Evolutionary conservation across 1,140 invertebrate genomes (phyloP).

Genomic region (Heliconius hermathena): DNA sequence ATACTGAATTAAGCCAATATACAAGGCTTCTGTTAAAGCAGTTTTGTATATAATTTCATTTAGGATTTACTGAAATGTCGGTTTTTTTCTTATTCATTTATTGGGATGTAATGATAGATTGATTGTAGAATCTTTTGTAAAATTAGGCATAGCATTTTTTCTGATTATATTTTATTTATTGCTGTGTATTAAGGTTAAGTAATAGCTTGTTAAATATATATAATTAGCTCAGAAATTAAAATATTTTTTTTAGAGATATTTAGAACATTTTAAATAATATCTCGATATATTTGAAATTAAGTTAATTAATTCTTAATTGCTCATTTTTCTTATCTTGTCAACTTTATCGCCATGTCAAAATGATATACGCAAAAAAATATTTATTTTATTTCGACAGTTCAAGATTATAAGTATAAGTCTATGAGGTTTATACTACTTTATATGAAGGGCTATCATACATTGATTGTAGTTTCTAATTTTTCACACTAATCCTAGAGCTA

Average conservation of each 20-base stretch:
- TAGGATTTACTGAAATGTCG: not conserved
- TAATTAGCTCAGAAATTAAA: too few relatives aligned
- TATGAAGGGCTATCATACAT: slow-evolving; percentile 70
- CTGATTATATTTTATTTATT: not conserved
- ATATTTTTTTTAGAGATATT: too few relatives aligned
- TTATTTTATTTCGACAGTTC: not conserved
- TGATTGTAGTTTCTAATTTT: slow-evolving; percentile 64
- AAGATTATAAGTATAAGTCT: slow-evolving; percentile 55
- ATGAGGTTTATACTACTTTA: slow-evolving; percentile 65
- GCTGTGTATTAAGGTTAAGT: not conserved
- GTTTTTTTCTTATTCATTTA: not conserved
- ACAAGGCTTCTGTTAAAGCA: too few relatives aligned
- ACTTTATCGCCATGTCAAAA: not conserved
- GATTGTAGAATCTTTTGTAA: not conserved
- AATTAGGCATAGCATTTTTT: not conserved
- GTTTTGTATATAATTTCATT: not conserved
- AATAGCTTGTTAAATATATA: not conserved
- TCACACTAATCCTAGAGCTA: slow-evolving; percentile 71
- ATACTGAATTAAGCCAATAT: not conserved
- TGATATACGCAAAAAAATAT: not conserved
- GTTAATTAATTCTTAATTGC: not conserved
- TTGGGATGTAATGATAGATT: not conserved
- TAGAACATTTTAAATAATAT: too few relatives aligned
- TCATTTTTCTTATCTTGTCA: not conserved
- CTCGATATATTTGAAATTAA: not conserved